Evolutionary conservation across 2,797 vertebrate species (phyloP), one percentile per base, ranked within the genome.

Genomic region (Neomorphus geoffroyi): DNA sequence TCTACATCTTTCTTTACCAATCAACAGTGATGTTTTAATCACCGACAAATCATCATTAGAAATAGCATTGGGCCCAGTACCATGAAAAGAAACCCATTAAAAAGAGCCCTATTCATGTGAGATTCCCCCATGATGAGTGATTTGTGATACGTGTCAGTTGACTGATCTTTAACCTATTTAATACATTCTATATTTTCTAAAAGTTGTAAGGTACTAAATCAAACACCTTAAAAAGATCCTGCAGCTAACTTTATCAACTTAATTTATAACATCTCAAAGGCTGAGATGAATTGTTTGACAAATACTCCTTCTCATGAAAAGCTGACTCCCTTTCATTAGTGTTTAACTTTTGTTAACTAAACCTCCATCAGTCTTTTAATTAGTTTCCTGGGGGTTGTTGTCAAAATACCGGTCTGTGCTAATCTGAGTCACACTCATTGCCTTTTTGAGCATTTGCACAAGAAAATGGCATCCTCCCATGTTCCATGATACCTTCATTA

Each of bases 1-100:
- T 69, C 58, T 66, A 45, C 39, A 53, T 79, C 80, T 78, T 80
- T 67, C 82, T 86, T 86, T 79, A 23, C 73, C 43, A 60, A 43
- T 94, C 86, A 90, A 21, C 48, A 88, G 32, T n/a, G 64, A 93
- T 80, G 66, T 70, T 93, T 93, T 87, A 91, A 93, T 93, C 80
- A 90, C 67, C 1, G 0, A 90, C 64, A 95, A 89, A 96, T 90
- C 78, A 88, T 86, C 67, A 74, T 92, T n/a, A n/a, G n/a, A n/a
- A n/a, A n/a, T n/a, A n/a, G n/a, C 56, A 92, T 7, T 92, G 93
- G 83, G 53, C 45, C 73, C 56, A 60, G 23, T 58, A 39, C 74
- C 0, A 0, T 82, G 94, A 91, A 93, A 91, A 83, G 66, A 89
- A 95, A 35, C 11, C 83, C 60, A 71, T 89, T 91, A 65, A 77